Base-by-base conservation (phyloP, 2,113 vertebrate species). In the Pteropus alecto region DNA sequence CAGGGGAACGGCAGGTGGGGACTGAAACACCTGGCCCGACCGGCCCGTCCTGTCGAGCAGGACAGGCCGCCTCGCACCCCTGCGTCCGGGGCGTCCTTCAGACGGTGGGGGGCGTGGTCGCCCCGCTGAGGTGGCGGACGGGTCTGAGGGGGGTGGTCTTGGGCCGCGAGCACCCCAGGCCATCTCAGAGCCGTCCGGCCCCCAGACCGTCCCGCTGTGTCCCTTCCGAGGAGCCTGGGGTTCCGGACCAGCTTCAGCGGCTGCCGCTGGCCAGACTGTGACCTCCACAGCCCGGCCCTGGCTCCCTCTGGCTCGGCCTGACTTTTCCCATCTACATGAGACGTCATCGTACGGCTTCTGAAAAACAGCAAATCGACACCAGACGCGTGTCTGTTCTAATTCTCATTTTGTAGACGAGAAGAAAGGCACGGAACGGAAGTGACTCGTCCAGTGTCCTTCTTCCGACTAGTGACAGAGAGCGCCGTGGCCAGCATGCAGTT, bases 261-360 rank as follows among this genome's bases (percentile, higher is more conserved):
- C 73, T 28, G 41, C 61, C 26, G 58, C 1, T 3, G 51, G 26
- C 7, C 13, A 28, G 89, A 41, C 15, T 19, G 33, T 35, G 60
- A 19, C 8, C 5, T 22, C 6, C 0, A 5, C 3, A 12, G 10
- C 46, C 46, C 9, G 46, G 5, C 41, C 18, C 33, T 38, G n/a
- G 21, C 7, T 10, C n/a, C 41, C n/a, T 54, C 43, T 12, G 6
- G 33, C 43, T 26, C 30, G 41, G 54, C 61, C 33, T 19, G 22
- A 5, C 0, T 22, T 60, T 48, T 56, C 68, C 19, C 38, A 0
- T 79, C 35, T 28, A 9, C 4, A 3, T 46, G 35, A 58, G 33
- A 77, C 35, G 33, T 73, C 35, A 30, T 46, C 26, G 61, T 63
- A 38, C 33, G 74, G 30, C 30, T 68, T 60, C 28, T 85, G 15